Evolutionary conservation across 2,797 vertebrate genomes (phyloP).

Genomic region (Propithecus perrieri): DNA sequence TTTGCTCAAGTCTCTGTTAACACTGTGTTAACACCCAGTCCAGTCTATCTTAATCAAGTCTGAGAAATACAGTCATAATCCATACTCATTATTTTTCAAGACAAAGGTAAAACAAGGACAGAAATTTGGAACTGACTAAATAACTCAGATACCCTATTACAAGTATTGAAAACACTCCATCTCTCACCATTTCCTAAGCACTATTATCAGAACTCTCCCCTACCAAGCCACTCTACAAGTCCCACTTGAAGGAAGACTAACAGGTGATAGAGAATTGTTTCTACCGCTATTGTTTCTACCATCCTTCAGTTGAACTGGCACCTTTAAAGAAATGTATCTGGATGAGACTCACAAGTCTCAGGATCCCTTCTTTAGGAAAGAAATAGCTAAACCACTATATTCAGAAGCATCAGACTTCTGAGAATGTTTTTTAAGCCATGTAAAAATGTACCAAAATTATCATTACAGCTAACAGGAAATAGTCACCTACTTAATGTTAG

Average conservation of each 20-base stretch:
- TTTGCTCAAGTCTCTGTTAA: neutral
- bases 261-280: neutral
- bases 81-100: neutral
- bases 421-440: neutral
- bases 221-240: neutral
- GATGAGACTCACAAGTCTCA: neutral
- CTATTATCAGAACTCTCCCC: neutral
- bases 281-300: neutral
- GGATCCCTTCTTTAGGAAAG: neutral
- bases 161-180: neutral
- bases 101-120: neutral
- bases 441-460: slow-evolving; percentile 2
- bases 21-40: neutral
- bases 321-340: neutral
- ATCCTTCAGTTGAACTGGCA: neutral
- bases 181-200: slow-evolving; percentile 3
- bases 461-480: neutral
- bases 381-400: neutral
- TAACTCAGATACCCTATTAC: neutral
- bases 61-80: slow-evolving; percentile 7
- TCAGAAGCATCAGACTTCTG: neutral
- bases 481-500: neutral
- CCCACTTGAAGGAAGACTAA: neutral
- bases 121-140: neutral
- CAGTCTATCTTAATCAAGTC: neutral